Conservation (phyloP, 2,113 vertebrate genomes). For the Microcebus tavaratra region DNA sequence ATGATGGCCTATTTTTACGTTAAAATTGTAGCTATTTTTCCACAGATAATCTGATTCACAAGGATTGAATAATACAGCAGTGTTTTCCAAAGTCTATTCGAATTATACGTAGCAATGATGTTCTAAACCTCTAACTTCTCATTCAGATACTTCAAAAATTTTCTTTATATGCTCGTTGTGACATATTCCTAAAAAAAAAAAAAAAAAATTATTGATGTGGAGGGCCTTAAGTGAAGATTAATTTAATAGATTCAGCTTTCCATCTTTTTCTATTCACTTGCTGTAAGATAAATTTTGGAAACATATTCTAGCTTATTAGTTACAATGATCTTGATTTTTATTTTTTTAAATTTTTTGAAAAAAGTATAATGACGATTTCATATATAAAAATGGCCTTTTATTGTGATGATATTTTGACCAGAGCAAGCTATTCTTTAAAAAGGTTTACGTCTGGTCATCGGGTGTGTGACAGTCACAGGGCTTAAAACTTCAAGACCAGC, state of each 20-base stretch:
- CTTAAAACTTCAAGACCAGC: background rate
- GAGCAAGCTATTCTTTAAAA: background rate
- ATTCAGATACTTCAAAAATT: slow-evolving; percentile 20
- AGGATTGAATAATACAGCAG: slow-evolving; percentile 9
- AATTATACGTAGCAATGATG: slow-evolving; percentile 1
- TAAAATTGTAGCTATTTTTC: slow-evolving; percentile 55
- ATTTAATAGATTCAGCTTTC: slow-evolving; percentile 17
- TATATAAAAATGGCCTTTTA: background rate
- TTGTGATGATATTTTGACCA: background rate
- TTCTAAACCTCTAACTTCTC: slow-evolving; percentile 13
- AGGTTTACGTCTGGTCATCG: too few species aligned
- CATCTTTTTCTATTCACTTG: slow-evolving; percentile 43
- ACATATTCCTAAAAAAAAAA: too few species aligned
- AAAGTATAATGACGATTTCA: background rate
- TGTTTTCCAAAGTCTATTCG: slow-evolving; percentile 53
- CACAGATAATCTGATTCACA: slow-evolving; percentile 10
- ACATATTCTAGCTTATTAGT: background rate
- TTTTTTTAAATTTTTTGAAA: slow-evolving; percentile 9
- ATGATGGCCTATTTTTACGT: slow-evolving; percentile 19
- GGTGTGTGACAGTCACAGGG: background rate
- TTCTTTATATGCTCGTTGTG: too few species aligned
- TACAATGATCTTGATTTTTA: background rate
- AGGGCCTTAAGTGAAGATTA: background rate
- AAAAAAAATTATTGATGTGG: background rate
- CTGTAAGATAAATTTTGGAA: slow-evolving; percentile 12